Evolutionary conservation across 2,113 vertebrate species (phyloP).

Genomic region (Tylochromis polylepis): DNA sequence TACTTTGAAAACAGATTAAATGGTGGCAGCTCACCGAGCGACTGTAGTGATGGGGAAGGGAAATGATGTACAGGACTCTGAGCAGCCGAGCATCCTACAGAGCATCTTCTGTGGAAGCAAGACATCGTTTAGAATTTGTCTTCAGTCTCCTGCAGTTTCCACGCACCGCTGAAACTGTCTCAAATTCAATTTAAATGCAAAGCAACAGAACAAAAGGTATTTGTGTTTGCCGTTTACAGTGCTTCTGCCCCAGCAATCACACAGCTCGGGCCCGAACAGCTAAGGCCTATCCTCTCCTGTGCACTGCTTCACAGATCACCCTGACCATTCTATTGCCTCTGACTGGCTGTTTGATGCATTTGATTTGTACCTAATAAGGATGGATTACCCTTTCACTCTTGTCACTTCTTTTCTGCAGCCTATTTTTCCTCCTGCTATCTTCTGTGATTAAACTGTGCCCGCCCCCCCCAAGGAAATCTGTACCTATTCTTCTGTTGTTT

Average conservation of each 20-base stretch:
- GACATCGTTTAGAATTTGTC: slow-evolving; percentile 25
- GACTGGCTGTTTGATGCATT: slow-evolving; percentile 35
- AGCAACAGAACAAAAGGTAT: slow-evolving; percentile 38
- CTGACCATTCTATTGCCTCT: slow-evolving; percentile 11
- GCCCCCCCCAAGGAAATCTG: slow-evolving; percentile 12
- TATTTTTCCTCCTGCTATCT: slow-evolving; percentile 17
- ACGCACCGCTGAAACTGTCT: not conserved
- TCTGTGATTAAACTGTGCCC: slow-evolving; percentile 24
- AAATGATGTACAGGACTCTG: slow-evolving; percentile 9
- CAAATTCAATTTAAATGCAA: slow-evolving; percentile 72
- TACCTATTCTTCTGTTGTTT: not conserved
- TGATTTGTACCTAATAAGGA: slow-evolving; percentile 49
- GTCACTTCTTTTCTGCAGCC: not conserved
- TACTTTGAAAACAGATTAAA: not conserved
- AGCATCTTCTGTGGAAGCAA: slow-evolving; percentile 1
- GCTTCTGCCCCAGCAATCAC: slow-evolving; percentile 6
- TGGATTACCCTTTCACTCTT: slow-evolving; percentile 37
- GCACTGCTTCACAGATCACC: not conserved
- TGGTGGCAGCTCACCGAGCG: not conserved
- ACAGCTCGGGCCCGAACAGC: not conserved
- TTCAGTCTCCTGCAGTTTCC: slow-evolving; percentile 17
- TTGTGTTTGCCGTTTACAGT: slow-evolving; percentile 46
- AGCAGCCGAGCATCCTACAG: slow-evolving; percentile 1
- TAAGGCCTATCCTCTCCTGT: not conserved
- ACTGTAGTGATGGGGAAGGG: not conserved